Percentiles rank a stretch among this genome's conserved stretches.
Conservation (phyloP, 2,888 invertebrate species). For the Holacanthella duospinosa region DNA sequence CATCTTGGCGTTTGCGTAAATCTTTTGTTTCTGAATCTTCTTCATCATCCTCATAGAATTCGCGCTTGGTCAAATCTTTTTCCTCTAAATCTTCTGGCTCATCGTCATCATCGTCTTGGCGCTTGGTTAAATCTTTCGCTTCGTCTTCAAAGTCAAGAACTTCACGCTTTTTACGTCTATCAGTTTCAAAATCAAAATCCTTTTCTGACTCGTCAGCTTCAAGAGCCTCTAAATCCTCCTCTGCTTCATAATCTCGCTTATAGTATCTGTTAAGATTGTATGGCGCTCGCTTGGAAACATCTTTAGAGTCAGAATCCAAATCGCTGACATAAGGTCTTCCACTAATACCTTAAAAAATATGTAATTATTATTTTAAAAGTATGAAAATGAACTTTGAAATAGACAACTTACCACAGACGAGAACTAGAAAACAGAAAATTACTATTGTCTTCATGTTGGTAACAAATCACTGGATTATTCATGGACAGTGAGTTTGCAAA, state of each 20-base stretch:
- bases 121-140: slow-evolving; percentile 3
- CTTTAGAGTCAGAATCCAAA: background rate
- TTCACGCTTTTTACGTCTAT: background rate
- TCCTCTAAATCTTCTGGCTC: background rate
- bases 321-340: background rate
- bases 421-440: background rate
- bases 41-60: background rate
- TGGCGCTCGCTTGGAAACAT: background rate
- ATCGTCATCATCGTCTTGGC: slow-evolving; percentile 5
- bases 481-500: background rate
- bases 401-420: background rate
- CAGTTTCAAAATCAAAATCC: background rate
- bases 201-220: background rate
- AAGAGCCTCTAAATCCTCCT: background rate
- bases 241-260: background rate
- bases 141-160: background rate
- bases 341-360: too few species aligned
- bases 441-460: background rate
- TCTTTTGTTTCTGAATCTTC: background rate
- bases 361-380: background rate
- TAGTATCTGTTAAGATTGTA: background rate
- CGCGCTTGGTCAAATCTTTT: background rate
- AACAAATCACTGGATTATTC: background rate
- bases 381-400: background rate
- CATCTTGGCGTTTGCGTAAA: background rate